Conservation (phyloP, 2,797 vertebrate species). For the Ibycter americanus region DNA sequence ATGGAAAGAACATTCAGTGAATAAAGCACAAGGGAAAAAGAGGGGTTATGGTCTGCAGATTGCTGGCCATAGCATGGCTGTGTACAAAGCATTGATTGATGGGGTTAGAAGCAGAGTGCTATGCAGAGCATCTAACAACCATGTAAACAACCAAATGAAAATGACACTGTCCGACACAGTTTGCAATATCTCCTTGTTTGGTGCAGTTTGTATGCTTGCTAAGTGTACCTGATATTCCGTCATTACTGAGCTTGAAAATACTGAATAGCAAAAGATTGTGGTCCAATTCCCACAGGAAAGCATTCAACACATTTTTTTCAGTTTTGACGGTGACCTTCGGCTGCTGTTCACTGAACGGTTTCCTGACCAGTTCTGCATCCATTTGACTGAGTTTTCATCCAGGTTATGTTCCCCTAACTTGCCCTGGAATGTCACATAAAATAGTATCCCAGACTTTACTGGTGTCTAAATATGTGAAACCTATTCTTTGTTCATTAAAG, state of each 20-base stretch:
- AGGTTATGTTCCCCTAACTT: not conserved
- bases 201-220: not conserved
- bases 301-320: not conserved
- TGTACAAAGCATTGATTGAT: not conserved
- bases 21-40: not conserved
- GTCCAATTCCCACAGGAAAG: not conserved
- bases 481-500: not conserved
- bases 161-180: not conserved
- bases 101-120: not conserved
- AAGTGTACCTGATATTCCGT: not conserved
- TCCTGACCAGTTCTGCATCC: not conserved
- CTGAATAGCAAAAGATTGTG: not conserved
- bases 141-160: not conserved
- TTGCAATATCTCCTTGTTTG: not conserved
- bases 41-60: not conserved
- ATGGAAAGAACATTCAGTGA: not conserved
- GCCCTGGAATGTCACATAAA: not conserved
- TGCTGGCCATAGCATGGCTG: rapidly evolving
- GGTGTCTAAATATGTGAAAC: not conserved
- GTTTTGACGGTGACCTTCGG: not conserved
- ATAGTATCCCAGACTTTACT: not conserved
- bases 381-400: not conserved
- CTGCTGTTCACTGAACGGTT: not conserved
- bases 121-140: not conserved
- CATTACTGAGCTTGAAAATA: not conserved